Conservation (phyloP, 2,113 vertebrate genomes). For the human (Homo sapiens) region GRCh38 chr14:55272501-55273000, state of each 20-base stretch:
- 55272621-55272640: not conserved
- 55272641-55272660: not conserved
- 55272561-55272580: constrained; percentile 26
- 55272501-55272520: not conserved
- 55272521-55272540: not conserved
- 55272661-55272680: not conserved
- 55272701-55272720: not conserved
- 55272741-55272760: not conserved
- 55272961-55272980: not conserved
- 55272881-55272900: constrained; percentile 44
- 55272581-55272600: not conserved
- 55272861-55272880: constrained; percentile 40
- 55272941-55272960: constrained; percentile 21
- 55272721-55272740: not conserved
- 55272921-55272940: constrained; percentile 14
- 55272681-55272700: constrained; percentile 17
- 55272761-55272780: constrained; percentile 20
- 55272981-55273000: not conserved
- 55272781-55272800: constrained; percentile 40
- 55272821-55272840: constrained; percentile 44
- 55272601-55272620: not conserved
- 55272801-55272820: not conserved
- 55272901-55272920: not conserved
- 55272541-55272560: not conserved
- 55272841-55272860: constrained; percentile 25